phyloP scores from a whole-genome alignment of 2,888 invertebrate species.

The Cyclophora albipunctata region DNA sequence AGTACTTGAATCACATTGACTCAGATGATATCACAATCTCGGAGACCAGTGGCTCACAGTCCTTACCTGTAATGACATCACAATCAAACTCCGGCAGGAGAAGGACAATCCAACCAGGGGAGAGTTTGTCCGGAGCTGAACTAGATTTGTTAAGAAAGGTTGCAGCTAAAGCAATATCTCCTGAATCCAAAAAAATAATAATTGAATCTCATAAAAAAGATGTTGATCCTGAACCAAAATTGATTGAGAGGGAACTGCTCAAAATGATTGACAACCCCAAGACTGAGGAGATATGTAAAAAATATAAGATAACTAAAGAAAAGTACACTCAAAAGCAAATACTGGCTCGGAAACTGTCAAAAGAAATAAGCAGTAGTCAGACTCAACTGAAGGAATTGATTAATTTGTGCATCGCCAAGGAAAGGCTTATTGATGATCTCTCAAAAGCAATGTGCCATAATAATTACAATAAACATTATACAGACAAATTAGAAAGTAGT shows the following conservation, averaged over 20 bases:
- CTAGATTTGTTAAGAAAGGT: constrained; percentile 76
- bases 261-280: constrained; percentile 72
- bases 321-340: constrained; percentile 69
- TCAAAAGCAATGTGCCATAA: constrained; percentile 51
- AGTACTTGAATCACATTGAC: constrained; percentile 72
- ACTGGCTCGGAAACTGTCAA: constrained; percentile 62
- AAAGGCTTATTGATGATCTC: constrained; percentile 83
- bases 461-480: constrained; percentile 50
- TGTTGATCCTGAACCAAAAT: constrained; percentile 71
- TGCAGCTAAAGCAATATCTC: constrained; percentile 73
- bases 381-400: constrained; percentile 83
- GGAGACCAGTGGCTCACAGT: constrained; percentile 68
- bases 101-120: constrained; percentile 78
- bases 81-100: constrained; percentile 67
- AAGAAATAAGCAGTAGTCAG: constrained; percentile 79
- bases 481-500: constrained; percentile 77
- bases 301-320: constrained; percentile 71
- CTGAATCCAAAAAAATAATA: constrained; percentile 69
- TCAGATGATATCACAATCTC: constrained; percentile 71
- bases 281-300: constrained; percentile 66
- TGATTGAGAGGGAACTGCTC: constrained; percentile 67
- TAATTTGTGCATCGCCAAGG: constrained; percentile 78
- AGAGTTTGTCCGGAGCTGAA: constrained; percentile 75
- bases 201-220: constrained; percentile 74
- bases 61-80: constrained; percentile 64